phyloP scores from a whole-genome alignment of 2,888 invertebrate species.

The Mystacides longicornis region DNA sequence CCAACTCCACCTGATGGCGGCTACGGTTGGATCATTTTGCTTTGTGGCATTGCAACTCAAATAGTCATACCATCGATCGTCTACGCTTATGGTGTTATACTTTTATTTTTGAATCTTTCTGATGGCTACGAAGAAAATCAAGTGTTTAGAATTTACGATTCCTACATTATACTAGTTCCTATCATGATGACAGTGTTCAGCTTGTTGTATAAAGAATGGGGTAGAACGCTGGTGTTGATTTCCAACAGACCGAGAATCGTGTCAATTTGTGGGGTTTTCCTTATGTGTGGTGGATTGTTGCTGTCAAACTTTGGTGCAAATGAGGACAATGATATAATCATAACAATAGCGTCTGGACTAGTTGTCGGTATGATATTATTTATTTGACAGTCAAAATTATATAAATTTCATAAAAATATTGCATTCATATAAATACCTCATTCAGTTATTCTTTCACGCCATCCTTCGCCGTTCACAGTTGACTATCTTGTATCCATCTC shows the following conservation, averaged over 20 bases:
- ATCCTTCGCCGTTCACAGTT: too few species aligned
- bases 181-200: slow-evolving; percentile 52
- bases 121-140: slow-evolving; percentile 41
- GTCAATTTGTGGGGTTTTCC: slow-evolving; percentile 48
- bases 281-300: slow-evolving; percentile 51
- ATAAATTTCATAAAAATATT: background rate
- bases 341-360: slow-evolving; percentile 47
- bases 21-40: slow-evolving; percentile 58
- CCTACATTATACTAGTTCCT: slow-evolving; percentile 52
- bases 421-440: too few species aligned
- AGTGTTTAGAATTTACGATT: slow-evolving; percentile 48
- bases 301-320: slow-evolving; percentile 44
- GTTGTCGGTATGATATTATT: slow-evolving; percentile 39
- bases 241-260: slow-evolving; percentile 54
- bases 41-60: slow-evolving; percentile 52
- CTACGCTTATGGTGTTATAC: slow-evolving; percentile 49
- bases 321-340: slow-evolving; percentile 40
- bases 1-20: slow-evolving; percentile 60
- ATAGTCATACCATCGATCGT: slow-evolving; percentile 50
- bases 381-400: background rate
- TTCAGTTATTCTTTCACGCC: too few species aligned
- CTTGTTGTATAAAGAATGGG: slow-evolving; percentile 53
- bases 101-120: slow-evolving; percentile 45
- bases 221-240: slow-evolving; percentile 47
- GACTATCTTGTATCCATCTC: too few species aligned